phyloP scores from a whole-genome alignment of 1,140 invertebrate species.

The Penaeus japonicus region DNA sequence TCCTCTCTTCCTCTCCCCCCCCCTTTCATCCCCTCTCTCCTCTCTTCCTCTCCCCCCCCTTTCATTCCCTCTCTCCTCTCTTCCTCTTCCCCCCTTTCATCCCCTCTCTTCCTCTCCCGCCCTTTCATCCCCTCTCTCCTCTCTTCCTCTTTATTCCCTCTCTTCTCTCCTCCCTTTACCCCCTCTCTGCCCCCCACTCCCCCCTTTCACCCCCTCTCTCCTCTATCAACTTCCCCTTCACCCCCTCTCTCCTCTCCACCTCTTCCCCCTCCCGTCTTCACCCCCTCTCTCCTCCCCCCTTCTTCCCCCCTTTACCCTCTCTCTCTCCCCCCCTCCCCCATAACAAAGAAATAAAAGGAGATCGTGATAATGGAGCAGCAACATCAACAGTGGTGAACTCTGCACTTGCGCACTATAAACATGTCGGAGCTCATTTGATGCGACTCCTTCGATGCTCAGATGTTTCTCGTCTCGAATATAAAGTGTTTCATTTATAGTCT shows the following conservation, averaged over 20 bases:
- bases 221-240: not conserved
- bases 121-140: no score
- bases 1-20: no score
- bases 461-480: conserved; percentile 44
- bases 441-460: conserved; percentile 29
- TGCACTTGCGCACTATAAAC: conserved; percentile 40
- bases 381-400: conserved; percentile 48
- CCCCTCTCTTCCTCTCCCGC: no score
- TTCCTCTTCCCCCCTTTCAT: no score
- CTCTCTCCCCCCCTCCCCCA: not conserved
- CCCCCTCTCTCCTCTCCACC: not conserved
- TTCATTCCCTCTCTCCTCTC: no score
- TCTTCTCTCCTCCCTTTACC: no score
- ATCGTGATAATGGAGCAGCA: conserved; percentile 35
- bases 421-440: conserved; percentile 51
- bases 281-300: not conserved
- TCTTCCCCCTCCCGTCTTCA: not conserved
- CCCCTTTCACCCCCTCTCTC: not conserved
- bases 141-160: no score
- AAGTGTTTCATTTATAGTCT: conserved; percentile 49
- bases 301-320: not conserved
- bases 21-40: no score
- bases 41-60: no score
- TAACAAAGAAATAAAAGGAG: conserved; percentile 48
- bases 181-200: no score